Evolutionary conservation across 2,888 invertebrate genomes (phyloP).

Genomic region (Leucophenga maculata): DNA sequence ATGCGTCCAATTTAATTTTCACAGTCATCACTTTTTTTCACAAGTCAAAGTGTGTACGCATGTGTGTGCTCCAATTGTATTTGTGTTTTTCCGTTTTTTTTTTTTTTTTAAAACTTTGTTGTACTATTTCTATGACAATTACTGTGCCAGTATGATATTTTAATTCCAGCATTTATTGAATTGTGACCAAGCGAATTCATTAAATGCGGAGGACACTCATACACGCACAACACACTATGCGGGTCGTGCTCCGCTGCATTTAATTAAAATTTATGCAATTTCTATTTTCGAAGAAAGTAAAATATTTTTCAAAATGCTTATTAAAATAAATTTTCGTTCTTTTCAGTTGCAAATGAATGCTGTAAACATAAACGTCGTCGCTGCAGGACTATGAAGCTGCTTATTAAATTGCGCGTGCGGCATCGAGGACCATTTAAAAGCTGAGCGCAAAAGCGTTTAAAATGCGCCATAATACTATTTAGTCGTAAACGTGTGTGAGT

Average conservation of each 20-base stretch:
- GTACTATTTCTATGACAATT: too few relatives aligned
- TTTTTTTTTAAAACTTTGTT: too few relatives aligned
- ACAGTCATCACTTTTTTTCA: too few relatives aligned
- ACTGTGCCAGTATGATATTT: too few relatives aligned
- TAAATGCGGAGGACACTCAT: slow-evolving; percentile 29
- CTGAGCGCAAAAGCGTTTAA: background rate
- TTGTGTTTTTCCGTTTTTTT: too few relatives aligned
- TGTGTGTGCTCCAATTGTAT: too few relatives aligned
- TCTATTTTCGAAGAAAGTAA: slow-evolving; percentile 21
- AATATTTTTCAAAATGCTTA: slow-evolving; percentile 24
- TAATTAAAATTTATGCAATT: slow-evolving; percentile 49
- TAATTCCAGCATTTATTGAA: slow-evolving; percentile 16
- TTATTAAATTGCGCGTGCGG: slow-evolving; percentile 28
- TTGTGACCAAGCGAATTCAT: slow-evolving; percentile 41
- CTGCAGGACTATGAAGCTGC: slow-evolving; percentile 20
- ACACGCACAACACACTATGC: slow-evolving; percentile 28
- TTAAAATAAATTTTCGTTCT: slow-evolving; percentile 12
- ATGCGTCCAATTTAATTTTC: too few relatives aligned
- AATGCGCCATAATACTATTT: background rate
- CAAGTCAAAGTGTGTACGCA: too few relatives aligned
- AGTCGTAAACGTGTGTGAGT: background rate
- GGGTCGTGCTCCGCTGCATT: slow-evolving; percentile 23
- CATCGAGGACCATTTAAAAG: slow-evolving; percentile 4
- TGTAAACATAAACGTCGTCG: slow-evolving; percentile 4
- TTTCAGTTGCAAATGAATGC: background rate